Evolutionary conservation across 2,888 invertebrate genomes (phyloP).

Genomic region (Torymus auratus): DNA sequence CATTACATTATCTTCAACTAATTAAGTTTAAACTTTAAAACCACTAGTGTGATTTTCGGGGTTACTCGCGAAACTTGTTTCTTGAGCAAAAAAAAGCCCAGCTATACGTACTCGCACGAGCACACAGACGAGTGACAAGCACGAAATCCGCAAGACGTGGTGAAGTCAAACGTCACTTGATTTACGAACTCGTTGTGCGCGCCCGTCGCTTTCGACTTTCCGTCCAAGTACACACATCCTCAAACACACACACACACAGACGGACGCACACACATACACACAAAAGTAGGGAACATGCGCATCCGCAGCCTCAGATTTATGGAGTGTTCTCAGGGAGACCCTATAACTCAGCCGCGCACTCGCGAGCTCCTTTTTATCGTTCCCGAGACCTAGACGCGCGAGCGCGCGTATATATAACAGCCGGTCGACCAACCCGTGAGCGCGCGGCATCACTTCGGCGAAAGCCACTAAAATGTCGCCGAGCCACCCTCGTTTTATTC

Average conservation of each 20-base stretch:
- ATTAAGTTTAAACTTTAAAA: no score
- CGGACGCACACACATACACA: neutral
- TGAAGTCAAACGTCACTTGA: conserved; percentile 69
- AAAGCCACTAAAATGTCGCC: conserved; percentile 46
- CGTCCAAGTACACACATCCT: no score
- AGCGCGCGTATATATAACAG: conserved; percentile 13
- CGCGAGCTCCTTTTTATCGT: conserved; percentile 27
- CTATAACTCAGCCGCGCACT: conserved; percentile 61
- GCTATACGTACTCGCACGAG: neutral
- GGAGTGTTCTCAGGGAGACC: conserved; percentile 69
- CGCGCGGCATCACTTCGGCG: conserved; percentile 39
- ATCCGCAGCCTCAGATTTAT: conserved; percentile 66
- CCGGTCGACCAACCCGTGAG: conserved; percentile 39
- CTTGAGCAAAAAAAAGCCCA: no score
- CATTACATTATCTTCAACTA: no score
- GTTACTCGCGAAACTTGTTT: no score
- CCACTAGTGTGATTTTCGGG: no score
- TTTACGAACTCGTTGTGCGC: conserved; percentile 71
- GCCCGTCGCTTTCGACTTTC: conserved; percentile 53
- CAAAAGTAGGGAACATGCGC: conserved; percentile 7
- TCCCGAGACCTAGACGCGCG: neutral
- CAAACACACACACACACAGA: no score
- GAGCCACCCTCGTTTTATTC: conserved; percentile 32
- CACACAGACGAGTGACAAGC: neutral
- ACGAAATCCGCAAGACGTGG: conserved; percentile 63